A percentile compares a stretch with the other conserved stretches of the same genome.
Conservation (phyloP, 2,888 invertebrate genomes). For the Tipula confusa region DNA sequence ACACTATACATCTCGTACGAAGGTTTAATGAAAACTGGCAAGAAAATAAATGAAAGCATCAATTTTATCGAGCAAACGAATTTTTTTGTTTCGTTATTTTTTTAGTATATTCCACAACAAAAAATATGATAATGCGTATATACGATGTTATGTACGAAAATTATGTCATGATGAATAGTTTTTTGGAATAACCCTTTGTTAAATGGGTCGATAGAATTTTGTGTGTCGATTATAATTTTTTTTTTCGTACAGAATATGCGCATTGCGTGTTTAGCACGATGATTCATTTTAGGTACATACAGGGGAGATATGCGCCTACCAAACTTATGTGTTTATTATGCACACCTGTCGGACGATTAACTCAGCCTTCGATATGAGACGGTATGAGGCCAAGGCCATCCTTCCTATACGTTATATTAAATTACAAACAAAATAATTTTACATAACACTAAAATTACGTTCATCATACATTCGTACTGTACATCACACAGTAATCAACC, state of each 20-base stretch:
- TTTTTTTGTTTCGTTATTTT: neutral
- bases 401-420: no score
- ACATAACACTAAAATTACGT: neutral
- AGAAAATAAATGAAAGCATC: neutral
- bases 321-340: no score
- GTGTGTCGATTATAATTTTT: neutral
- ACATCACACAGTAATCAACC: neutral
- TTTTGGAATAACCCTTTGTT: neutral
- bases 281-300: no score
- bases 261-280: neutral
- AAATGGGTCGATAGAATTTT: neutral
- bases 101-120: neutral
- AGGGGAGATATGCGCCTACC: no score
- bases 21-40: neutral
- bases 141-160: neutral
- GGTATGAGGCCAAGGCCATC: no score
- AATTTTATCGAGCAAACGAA: neutral
- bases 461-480: neutral
- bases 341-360: no score
- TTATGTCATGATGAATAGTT: neutral
- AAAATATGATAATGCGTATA: neutral
- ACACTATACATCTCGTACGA: neutral
- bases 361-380: no score
- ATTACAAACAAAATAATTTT: no score
- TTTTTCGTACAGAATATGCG: neutral